Evolutionary conservation across 2,888 invertebrate species (phyloP).

Genomic region (Hesperia comma): DNA sequence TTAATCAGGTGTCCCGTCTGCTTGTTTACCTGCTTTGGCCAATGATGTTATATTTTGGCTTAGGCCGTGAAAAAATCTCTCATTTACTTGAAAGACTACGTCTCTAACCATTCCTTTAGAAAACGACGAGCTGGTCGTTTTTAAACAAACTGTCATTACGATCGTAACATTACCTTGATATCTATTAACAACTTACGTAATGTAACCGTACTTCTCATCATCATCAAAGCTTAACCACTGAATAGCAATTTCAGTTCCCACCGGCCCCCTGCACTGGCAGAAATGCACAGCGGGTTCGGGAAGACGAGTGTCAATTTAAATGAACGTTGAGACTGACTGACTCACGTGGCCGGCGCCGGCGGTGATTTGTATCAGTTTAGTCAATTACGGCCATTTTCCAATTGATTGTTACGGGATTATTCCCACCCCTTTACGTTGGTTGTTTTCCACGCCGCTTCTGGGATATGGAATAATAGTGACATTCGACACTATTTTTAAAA

Average conservation of each 20-base stretch:
- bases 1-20: too few species aligned
- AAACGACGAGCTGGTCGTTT: neutral
- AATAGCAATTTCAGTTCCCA: constrained; percentile 30
- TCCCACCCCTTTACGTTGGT: neutral
- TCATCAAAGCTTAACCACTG: constrained; percentile 6
- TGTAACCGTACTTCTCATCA: neutral
- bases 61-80: too few species aligned
- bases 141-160: neutral
- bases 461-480: too few species aligned
- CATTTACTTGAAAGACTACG: too few species aligned
- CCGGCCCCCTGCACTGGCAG: constrained; percentile 14
- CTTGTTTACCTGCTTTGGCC: too few species aligned
- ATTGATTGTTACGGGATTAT: constrained; percentile 31
- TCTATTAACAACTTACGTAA: neutral
- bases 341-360: constrained; percentile 52
- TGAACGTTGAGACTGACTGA: constrained; percentile 51
- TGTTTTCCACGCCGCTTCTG: constrained; percentile 1
- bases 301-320: constrained; percentile 55
- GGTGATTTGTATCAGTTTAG: constrained; percentile 47
- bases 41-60: too few species aligned
- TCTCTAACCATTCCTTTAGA: too few species aligned
- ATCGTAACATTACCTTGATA: too few species aligned
- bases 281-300: constrained; percentile 25
- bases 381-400: constrained; percentile 41
- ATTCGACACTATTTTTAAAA: too few species aligned